Evolutionary conservation across 2,113 vertebrate species (phyloP).

Genomic region (Plestiodon gilberti): DNA sequence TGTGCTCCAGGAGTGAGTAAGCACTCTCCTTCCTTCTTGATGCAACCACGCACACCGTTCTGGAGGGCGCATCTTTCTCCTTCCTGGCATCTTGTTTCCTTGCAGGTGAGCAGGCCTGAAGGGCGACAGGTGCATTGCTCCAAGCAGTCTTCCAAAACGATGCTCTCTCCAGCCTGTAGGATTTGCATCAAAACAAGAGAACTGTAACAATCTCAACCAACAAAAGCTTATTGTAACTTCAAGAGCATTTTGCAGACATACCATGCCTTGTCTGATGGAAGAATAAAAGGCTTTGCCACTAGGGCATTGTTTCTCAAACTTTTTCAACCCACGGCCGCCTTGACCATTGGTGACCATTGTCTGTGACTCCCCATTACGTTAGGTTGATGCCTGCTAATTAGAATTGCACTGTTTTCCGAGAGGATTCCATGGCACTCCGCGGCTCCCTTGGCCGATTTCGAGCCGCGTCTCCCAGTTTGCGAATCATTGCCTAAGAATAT

Average conservation of each 20-base stretch:
- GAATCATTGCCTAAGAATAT: not conserved
- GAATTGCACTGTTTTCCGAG: no score
- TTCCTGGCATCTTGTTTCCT: conserved; percentile 27
- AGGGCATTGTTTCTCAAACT: no score
- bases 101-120: conserved; percentile 29
- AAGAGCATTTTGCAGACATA: not conserved
- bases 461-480: no score
- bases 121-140: conserved; percentile 51
- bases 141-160: conserved; percentile 51
- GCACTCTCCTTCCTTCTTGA: conserved; percentile 41
- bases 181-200: not conserved
- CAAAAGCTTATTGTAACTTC: not conserved
- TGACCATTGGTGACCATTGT: no score
- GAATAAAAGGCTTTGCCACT: not conserved
- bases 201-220: not conserved
- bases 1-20: conserved; percentile 25
- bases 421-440: no score
- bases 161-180: conserved; percentile 44
- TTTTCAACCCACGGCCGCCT: no score
- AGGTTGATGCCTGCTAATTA: no score
- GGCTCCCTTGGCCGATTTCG: no score
- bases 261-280: not conserved
- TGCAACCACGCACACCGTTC: conserved; percentile 50
- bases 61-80: conserved; percentile 39
- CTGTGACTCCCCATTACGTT: no score